Conservation (phyloP, 2,113 vertebrate genomes). For the Peromyscus polionotus region DNA sequence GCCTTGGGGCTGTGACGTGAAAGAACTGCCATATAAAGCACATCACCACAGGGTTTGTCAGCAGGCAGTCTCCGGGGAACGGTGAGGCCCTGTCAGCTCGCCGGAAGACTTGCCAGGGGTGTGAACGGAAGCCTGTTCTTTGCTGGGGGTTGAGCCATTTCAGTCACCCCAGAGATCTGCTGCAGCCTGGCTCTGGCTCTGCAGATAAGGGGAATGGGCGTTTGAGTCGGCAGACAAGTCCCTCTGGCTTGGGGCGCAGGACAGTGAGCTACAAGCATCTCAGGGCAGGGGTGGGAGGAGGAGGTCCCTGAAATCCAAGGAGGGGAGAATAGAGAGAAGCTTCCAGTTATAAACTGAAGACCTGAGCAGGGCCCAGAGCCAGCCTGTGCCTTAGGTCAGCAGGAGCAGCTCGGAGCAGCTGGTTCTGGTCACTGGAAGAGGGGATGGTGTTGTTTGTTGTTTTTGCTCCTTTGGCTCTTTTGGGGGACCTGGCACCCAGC, state of each 20-base stretch:
- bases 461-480: too few relatives aligned
- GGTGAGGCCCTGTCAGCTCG: background rate
- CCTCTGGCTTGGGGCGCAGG: background rate
- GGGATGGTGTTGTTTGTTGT: too few relatives aligned
- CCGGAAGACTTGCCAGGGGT: background rate
- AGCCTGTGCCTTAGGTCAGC: background rate
- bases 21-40: background rate
- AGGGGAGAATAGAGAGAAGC: background rate
- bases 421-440: background rate
- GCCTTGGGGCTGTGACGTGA: background rate
- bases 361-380: background rate
- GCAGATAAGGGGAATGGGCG: background rate
- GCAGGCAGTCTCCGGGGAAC: background rate
- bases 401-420: background rate
- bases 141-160: background rate
- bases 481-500: too few relatives aligned
- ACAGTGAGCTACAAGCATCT: background rate
- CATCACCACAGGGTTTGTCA: background rate
- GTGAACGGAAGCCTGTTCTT: background rate
- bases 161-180: background rate
- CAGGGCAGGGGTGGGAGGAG: background rate
- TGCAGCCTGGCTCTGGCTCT: background rate
- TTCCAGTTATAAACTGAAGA: background rate
- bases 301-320: background rate
- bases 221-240: background rate